Percentiles rank a stretch among this genome's conserved stretches.
phyloP scores from a whole-genome alignment of 2,888 invertebrate species.

The Bhutanitis thaidina region DNA sequence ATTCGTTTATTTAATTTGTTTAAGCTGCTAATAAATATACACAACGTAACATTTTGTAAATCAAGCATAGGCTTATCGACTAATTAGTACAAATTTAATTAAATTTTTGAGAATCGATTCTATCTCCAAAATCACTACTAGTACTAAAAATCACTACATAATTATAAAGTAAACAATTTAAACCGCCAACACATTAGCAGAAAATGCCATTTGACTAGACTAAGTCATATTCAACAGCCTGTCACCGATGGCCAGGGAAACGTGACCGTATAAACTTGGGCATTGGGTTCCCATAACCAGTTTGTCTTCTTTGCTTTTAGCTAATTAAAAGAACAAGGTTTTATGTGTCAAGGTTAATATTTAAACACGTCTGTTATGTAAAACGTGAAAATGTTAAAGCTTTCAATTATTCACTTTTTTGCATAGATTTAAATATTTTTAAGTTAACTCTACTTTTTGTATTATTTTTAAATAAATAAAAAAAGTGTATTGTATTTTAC shows the following conservation, averaged over 20 bases:
- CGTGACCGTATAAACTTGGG: slow-evolving; percentile 26
- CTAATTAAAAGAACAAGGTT: slow-evolving; percentile 12
- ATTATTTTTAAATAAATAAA: too few relatives aligned
- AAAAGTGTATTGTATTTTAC: too few relatives aligned
- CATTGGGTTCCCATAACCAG: slow-evolving; percentile 16
- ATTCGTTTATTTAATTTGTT: too few relatives aligned
- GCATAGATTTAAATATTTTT: too few relatives aligned
- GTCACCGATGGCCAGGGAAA: slow-evolving; percentile 29
- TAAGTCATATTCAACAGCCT: slow-evolving; percentile 31
- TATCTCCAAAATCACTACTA: too few relatives aligned
- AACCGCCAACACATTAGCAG: neutral
- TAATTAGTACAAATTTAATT: too few relatives aligned
- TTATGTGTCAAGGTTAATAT: slow-evolving; percentile 21
- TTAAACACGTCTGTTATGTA: slow-evolving; percentile 5
- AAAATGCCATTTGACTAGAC: slow-evolving; percentile 13
- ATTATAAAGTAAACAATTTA: neutral
- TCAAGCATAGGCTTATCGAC: too few relatives aligned
- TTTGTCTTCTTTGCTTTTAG: slow-evolving; percentile 18
- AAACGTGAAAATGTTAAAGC: slow-evolving; percentile 11
- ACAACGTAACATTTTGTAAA: too few relatives aligned
- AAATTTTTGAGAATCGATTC: too few relatives aligned
- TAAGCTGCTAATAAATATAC: too few relatives aligned
- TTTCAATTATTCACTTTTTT: neutral
- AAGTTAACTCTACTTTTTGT: too few relatives aligned
- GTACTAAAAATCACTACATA: too few relatives aligned